Evolutionary conservation across 2,797 vertebrate genomes (phyloP).

Genomic region (Acanthornis magna): DNA sequence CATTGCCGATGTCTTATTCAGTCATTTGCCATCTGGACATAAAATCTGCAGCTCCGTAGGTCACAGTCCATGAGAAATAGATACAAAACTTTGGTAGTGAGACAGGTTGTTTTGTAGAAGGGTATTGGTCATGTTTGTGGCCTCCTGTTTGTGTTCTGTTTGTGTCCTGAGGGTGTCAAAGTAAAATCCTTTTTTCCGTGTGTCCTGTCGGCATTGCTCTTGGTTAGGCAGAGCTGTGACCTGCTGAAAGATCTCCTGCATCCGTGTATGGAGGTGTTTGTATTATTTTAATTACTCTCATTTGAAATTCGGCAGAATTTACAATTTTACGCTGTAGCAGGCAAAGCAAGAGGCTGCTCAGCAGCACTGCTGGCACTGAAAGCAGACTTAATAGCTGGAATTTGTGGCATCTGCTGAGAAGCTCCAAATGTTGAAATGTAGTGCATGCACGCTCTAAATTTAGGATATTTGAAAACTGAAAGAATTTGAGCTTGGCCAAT

Average conservation of each 20-base stretch:
- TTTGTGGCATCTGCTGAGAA: background rate
- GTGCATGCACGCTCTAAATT: background rate
- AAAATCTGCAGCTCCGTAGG: background rate
- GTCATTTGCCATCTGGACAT: background rate
- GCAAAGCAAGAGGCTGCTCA: background rate
- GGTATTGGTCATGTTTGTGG: background rate
- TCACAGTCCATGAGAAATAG: background rate
- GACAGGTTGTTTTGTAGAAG: background rate
- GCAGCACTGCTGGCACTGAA: background rate
- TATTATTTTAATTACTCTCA: background rate
- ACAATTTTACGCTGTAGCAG: background rate
- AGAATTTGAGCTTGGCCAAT: background rate
- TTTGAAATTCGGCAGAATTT: background rate
- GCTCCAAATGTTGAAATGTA: background rate
- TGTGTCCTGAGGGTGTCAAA: no score
- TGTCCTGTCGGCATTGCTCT: background rate
- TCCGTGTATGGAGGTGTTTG: background rate
- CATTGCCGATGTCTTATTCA: background rate
- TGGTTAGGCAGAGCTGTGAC: background rate
- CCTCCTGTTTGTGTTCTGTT: background rate
- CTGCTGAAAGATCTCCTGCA: background rate
- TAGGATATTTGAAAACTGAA: background rate
- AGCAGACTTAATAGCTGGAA: background rate
- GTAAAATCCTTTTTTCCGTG: background rate
- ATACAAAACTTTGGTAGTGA: background rate